phyloP scores from a whole-genome alignment of 2,113 vertebrate species.

The Sander vitreus region DNA sequence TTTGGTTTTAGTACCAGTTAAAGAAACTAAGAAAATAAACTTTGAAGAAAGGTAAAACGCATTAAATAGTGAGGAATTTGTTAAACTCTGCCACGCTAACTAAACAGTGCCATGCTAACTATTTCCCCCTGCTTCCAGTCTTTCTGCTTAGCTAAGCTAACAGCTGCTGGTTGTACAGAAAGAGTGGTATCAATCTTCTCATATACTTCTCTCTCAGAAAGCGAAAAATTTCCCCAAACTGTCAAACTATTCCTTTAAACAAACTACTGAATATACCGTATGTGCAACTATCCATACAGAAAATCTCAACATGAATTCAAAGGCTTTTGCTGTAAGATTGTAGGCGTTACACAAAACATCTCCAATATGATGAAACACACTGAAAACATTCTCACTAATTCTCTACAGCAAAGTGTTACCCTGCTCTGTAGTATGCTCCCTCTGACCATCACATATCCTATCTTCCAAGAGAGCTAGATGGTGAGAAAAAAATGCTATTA shows the following conservation, averaged over 20 bases:
- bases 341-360: constrained; percentile 24
- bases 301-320: neutral
- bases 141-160: constrained; percentile 3
- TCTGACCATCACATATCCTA: constrained; percentile 37
- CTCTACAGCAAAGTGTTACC: constrained; percentile 29
- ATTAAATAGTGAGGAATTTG: neutral
- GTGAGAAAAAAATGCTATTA: constrained; percentile 11
- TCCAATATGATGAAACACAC: constrained; percentile 56
- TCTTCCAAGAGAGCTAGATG: constrained; percentile 1
- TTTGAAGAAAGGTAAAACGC: neutral
- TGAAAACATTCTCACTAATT: constrained; percentile 48
- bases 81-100: no score
- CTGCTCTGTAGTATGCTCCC: neutral
- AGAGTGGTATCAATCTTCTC: neutral
- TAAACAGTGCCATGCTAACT: neutral
- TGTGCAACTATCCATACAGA: neutral
- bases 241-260: neutral
- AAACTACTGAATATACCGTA: neutral
- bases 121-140: neutral
- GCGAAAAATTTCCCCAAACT: neutral
- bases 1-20: neutral
- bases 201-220: neutral
- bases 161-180: neutral
- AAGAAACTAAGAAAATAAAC: neutral
- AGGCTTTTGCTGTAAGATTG: constrained; percentile 20